Evolutionary conservation across 2,888 invertebrate species (phyloP).

Genomic region (Caenorhabditis virilis): DNA sequence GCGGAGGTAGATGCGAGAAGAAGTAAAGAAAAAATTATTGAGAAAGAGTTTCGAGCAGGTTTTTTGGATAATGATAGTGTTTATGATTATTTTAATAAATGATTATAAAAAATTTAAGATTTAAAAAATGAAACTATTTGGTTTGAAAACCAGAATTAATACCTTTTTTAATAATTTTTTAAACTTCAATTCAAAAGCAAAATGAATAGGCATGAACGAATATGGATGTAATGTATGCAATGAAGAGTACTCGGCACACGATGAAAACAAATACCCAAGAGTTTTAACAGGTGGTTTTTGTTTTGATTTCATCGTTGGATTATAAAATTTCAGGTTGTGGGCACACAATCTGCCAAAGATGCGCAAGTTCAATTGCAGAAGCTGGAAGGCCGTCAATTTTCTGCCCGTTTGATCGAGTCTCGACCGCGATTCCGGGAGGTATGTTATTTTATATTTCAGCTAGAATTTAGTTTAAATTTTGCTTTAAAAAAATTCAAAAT

Average conservation of each 20-base stretch:
- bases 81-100: too few species aligned
- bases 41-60: too few species aligned
- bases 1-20: too few species aligned
- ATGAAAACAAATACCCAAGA: constrained; percentile 32
- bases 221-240: constrained; percentile 46
- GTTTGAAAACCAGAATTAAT: too few species aligned
- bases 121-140: too few species aligned
- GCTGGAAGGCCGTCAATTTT: constrained; percentile 63
- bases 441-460: neutral
- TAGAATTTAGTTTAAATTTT: too few species aligned
- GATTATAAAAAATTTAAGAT: too few species aligned
- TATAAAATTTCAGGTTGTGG: too few species aligned
- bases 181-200: neutral
- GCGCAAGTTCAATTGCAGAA: constrained; percentile 58
- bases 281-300: constrained; percentile 42
- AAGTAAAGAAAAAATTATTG: too few species aligned
- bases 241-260: constrained; percentile 35
- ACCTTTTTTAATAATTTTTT: too few species aligned
- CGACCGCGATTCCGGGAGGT: constrained; percentile 69
- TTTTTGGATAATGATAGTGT: too few species aligned
- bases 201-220: constrained; percentile 42
- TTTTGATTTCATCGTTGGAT: too few species aligned
- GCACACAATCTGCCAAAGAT: constrained; percentile 75
- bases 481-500: constrained; percentile 1
- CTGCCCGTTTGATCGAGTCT: constrained; percentile 75